These are phyloP conservation scores for Thaumetopoea pityocampa DNA, from an alignment of 1,140 invertebrate genomes.

Conservation along the genomic window DNA sequence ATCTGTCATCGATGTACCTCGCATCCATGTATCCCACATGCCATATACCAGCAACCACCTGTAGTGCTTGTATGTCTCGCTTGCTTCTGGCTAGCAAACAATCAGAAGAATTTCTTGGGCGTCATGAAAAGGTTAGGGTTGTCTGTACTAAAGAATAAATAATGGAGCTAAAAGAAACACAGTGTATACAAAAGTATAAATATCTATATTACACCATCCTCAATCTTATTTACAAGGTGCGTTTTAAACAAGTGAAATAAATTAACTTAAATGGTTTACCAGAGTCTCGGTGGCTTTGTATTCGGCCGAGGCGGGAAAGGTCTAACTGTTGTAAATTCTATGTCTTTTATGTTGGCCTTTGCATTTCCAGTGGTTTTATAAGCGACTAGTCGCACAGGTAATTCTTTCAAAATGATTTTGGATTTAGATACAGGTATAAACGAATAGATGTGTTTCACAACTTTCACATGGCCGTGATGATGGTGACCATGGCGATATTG, in stretches of 20 bases:
- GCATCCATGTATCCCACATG: too few species aligned
- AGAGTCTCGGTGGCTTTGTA: constrained; percentile 43
- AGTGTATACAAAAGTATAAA: constrained; percentile 40
- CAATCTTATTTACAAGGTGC: constrained; percentile 36
- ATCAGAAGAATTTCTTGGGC: too few species aligned
- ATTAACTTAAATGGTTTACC: constrained; percentile 11
- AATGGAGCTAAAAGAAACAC: background rate
- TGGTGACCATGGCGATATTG: constrained; percentile 28
- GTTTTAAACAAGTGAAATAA: constrained; percentile 36
- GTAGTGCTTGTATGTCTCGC: too few species aligned
- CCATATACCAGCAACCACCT: too few species aligned
- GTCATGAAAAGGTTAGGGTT: too few species aligned
- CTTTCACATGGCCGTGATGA: constrained; percentile 33
- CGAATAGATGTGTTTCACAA: constrained; percentile 41
- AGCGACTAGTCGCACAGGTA: constrained; percentile 25
- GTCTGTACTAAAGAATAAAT: too few species aligned
- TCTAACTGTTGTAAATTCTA: constrained; percentile 50
- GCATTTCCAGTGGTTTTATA: constrained; percentile 33
- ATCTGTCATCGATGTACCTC: too few species aligned
- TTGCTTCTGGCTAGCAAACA: too few species aligned
- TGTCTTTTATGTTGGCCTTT: constrained; percentile 31
- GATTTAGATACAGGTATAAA: constrained; percentile 40
- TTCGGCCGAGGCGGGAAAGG: constrained; percentile 38
- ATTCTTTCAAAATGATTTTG: constrained; percentile 49
- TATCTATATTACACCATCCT: constrained; percentile 32